Evolutionary conservation across 1,140 invertebrate genomes (phyloP), one percentile per base, ranked within the genome.

Genomic region (Heliothis virescens): DNA sequence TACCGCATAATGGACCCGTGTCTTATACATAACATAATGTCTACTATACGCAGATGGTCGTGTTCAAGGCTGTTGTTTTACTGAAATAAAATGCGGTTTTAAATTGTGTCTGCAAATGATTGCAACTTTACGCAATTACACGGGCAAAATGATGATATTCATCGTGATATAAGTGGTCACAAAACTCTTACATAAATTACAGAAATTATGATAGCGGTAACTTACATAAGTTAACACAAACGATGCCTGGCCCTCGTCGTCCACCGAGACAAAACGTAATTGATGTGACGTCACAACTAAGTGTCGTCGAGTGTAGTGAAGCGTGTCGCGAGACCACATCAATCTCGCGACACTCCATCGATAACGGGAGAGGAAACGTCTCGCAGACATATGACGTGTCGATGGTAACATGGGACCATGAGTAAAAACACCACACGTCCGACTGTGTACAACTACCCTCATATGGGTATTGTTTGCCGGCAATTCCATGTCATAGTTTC

Each of bases 401-500:
- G 67, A 52, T 71, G 21, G 15, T 47, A 16, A 74, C 71, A 48
- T 74, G 71, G 71, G 71, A 18, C 55, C 13, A 55, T n/a, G 50
- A 53, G 59, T 59, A 74, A 74, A 74, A 74, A 74, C 71, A 74
- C 53, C 52, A 74, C 18, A 41, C 59, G 71, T 74, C 34, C 47
- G n/a, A 48, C 26, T 41, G 13, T 34, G 41, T 18, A 65, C 7
- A 48, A 65, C 62, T 47, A 65, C 47, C 11, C 16, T n/a, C 34
- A 18, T 11, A 18, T 47, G 34, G 41, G n/a, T 16, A 47, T 65
- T 65, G 62, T 65, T 65, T 65, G 62, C 12, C 16, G 4, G 41
- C 62, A 21, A 65, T 65, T n/a, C 41, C 15, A 65, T 65, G 55
- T 57, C 55, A 11, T 9, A 21, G 50, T 71, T 50, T 21, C 18